Evolutionary conservation across 2,797 vertebrate genomes (phyloP).

Genomic region (Rhincodon typus): DNA sequence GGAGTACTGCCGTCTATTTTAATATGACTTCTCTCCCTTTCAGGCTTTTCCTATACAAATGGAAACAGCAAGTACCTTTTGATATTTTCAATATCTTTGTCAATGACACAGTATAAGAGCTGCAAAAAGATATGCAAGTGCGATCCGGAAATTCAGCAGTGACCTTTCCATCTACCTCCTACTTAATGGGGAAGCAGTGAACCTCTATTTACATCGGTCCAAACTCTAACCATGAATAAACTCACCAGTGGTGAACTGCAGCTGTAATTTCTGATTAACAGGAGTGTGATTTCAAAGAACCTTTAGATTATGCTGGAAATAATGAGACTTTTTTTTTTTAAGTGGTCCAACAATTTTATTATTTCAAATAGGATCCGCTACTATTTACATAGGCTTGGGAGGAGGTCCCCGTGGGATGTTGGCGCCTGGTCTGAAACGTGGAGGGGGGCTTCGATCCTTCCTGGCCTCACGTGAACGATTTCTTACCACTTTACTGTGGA

Average conservation of each 20-base stretch:
- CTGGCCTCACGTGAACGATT: conserved; percentile 84
- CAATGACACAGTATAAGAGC: background rate
- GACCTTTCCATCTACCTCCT: background rate
- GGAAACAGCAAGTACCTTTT: background rate
- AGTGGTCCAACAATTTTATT: background rate
- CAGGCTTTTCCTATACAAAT: background rate
- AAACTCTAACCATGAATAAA: conserved; percentile 6
- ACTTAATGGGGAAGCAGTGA: too few relatives aligned
- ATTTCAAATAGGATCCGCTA: background rate
- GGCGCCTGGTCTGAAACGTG: conserved; percentile 75
- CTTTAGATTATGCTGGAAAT: background rate
- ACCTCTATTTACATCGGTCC: background rate
- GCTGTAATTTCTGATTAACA: background rate
- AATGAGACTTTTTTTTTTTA: background rate
- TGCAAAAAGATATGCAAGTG: background rate
- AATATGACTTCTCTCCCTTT: background rate
- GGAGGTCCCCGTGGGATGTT: conserved; percentile 67
- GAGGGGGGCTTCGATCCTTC: conserved; percentile 83
- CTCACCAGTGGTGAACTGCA: background rate
- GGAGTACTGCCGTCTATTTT: background rate
- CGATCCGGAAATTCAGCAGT: background rate
- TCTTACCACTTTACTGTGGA: conserved; percentile 90
- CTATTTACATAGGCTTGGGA: conserved; percentile 71
- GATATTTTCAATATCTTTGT: too few relatives aligned
- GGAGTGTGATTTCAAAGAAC: background rate